phyloP scores from a whole-genome alignment of 2,888 invertebrate species.

The Serrognathus titanus region DNA sequence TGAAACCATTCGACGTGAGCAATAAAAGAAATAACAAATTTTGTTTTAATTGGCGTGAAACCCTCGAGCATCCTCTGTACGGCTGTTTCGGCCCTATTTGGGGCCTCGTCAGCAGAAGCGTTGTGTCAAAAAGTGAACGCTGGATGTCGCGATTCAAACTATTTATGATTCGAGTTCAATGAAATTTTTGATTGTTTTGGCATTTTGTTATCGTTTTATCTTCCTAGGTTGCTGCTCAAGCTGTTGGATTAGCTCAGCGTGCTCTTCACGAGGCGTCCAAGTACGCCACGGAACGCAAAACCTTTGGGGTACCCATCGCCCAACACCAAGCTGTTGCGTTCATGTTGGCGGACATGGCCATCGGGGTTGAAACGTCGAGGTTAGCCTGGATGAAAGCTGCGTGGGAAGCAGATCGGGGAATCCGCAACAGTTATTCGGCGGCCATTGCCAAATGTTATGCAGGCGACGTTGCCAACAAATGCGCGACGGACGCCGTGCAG shows the following conservation, averaged over 20 bases:
- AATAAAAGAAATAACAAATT: too few species aligned
- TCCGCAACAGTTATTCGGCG: conserved; percentile 79
- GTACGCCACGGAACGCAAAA: conserved; percentile 88
- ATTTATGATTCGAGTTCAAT: too few species aligned
- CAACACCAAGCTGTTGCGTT: conserved; percentile 89
- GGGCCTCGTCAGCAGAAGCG: too few species aligned
- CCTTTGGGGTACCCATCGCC: conserved; percentile 84
- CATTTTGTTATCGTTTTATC: too few species aligned
- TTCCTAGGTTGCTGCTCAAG: conserved; percentile 78
- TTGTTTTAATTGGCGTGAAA: too few species aligned
- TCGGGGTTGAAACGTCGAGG: conserved; percentile 83
- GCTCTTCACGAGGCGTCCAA: conserved; percentile 90
- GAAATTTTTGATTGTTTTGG: conserved; percentile 7
- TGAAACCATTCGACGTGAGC: too few species aligned
- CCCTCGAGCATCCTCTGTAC: too few species aligned
- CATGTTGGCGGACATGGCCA: conserved; percentile 93
- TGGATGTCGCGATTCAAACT: too few species aligned
- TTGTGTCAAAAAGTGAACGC: too few species aligned
- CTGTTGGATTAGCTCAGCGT: conserved; percentile 86
- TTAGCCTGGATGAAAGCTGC: conserved; percentile 84
- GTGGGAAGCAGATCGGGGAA: conserved; percentile 85
- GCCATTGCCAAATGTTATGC: conserved; percentile 95
- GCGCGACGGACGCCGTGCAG: conserved; percentile 92
- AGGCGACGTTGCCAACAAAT: conserved; percentile 90
- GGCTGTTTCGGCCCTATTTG: too few species aligned